Conservation (phyloP, 1,140 invertebrate species). For the Drosophila baimaii region DNA sequence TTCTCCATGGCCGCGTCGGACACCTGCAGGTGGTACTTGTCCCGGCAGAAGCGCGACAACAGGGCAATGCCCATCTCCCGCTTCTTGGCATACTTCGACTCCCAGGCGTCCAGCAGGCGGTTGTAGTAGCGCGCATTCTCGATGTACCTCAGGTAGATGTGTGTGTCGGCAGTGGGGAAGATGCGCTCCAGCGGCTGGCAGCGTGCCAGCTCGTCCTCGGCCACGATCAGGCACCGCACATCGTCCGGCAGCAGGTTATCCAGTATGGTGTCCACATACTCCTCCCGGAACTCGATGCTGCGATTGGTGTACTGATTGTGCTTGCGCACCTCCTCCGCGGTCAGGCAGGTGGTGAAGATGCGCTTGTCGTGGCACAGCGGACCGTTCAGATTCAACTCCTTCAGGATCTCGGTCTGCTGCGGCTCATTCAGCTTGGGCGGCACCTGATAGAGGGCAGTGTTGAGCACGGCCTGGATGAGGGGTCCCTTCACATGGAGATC, state of each 20-base stretch:
- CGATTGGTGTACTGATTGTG: conserved; percentile 87
- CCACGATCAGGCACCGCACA: conserved; percentile 91
- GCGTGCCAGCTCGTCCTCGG: conserved; percentile 96
- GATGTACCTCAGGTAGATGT: conserved; percentile 93
- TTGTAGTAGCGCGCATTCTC: conserved; percentile 96
- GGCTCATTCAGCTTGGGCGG: conserved; percentile 84
- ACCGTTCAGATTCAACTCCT: conserved; percentile 84
- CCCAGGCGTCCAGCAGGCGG: conserved; percentile 96
- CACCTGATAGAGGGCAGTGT: conserved; percentile 94
- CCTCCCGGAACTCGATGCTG: conserved; percentile 87
- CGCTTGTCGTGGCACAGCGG: conserved; percentile 88
- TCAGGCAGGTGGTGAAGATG: conserved; percentile 88
- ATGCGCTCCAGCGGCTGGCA: conserved; percentile 90
- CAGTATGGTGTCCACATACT: conserved; percentile 91
- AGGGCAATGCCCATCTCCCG: conserved; percentile 88
- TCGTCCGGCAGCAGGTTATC: conserved; percentile 94
- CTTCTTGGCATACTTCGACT: conserved; percentile 88
- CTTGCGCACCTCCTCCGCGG: conserved; percentile 88
- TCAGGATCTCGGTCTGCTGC: conserved; percentile 84
- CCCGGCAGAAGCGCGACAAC: conserved; percentile 88
- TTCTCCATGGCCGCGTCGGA: conserved; percentile 84
- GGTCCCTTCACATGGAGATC: conserved; percentile 98
- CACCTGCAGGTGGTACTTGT: conserved; percentile 89
- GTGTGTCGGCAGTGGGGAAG: conserved; percentile 92
- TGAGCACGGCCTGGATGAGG: conserved; percentile 94